Base-by-base conservation (phyloP, 2,113 vertebrate species). In the Paratilapia polleni region DNA sequence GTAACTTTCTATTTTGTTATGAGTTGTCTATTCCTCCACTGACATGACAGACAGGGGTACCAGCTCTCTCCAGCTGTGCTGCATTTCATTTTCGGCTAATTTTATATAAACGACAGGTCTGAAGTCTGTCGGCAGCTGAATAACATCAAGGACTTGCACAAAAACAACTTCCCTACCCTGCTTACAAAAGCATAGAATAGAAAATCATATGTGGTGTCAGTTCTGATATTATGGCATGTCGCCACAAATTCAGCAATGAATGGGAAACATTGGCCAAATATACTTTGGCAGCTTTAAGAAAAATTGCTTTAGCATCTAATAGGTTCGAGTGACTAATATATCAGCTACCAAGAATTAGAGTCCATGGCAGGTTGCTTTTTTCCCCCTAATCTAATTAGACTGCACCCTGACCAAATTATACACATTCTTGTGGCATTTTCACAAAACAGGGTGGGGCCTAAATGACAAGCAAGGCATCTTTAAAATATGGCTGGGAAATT, bases 391-490 rank as follows among this genome's bases (percentile, higher is more conserved):
- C n/a, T n/a, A n/a, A n/a, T n/a, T n/a, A n/a, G n/a, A n/a, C n/a
- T n/a, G 2, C 17, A 66, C 63, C 38, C 63, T 66, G 38, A 66
- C 63, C 36, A 41, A 66, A 47, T 43, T 43, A 66, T 47, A 0
- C 43, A n/a, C 4, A n/a, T n/a, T 38, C 63, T 66, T 66, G 38
- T 24, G 43, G 0, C 2, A 43, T 43, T 66, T 43, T 43, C 38
- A 24, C n/a, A 43, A 43, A 66, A 10, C 14, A 24, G n/a, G 38
- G 43, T 0, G 43, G 0, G 38, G 47, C 38, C 8, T 47, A 68
- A 22, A 68, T 28, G 22, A 49, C 15, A 12, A 70, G 64, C 47
- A 70, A 70, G 47, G 15, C 26, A 24, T 49, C 41, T 41, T 70
- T 36, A 36, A 36, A 36, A 6, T 7, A 36, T 5, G 4, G 34